A percentile compares a stretch with the other conserved stretches of the same genome.
Evolutionary conservation across 2,888 invertebrate species (phyloP).

Genomic region (Marasmarcha lunaedactyla): DNA sequence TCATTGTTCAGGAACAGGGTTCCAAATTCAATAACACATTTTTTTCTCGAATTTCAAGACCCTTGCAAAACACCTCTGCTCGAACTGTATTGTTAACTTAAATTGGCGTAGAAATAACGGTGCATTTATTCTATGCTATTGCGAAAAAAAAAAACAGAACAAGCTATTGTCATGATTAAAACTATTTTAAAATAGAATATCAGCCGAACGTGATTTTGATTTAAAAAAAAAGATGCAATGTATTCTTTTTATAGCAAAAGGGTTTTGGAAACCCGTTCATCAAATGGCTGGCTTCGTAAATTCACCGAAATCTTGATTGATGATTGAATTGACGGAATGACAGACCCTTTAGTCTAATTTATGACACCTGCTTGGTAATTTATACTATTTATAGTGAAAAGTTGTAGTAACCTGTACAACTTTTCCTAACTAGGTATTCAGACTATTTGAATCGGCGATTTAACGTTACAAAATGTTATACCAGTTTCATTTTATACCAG

Average conservation of each 20-base stretch:
- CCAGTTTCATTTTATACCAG: no score
- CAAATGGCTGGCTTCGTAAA: no score
- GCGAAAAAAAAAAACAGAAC: conserved; percentile 39
- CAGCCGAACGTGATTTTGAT: conserved; percentile 15
- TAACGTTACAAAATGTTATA: no score
- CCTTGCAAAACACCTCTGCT: conserved; percentile 9
- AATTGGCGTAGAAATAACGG: conserved; percentile 10
- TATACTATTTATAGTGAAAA: no score
- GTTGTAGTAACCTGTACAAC: no score
- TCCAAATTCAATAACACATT: not conserved
- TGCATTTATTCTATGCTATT: conserved; percentile 31
- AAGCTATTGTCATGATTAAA: conserved; percentile 31
- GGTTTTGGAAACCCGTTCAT: no score
- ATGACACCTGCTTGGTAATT: no score
- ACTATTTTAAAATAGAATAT: not conserved
- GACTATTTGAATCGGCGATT: no score
- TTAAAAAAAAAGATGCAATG: conserved; percentile 26
- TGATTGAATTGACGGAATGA: no score
- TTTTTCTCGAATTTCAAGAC: not conserved
- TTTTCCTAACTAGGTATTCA: no score
- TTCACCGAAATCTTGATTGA: no score
- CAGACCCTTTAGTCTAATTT: no score
- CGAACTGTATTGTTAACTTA: conserved; percentile 23
- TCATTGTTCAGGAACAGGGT: conserved; percentile 7
- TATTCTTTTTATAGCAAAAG: conserved; percentile 22